A percentile compares a stretch with the other conserved stretches of the same genome.
Evolutionary conservation across 1,140 invertebrate species (phyloP).

Genomic region (Scaptomyza pallida): DNA sequence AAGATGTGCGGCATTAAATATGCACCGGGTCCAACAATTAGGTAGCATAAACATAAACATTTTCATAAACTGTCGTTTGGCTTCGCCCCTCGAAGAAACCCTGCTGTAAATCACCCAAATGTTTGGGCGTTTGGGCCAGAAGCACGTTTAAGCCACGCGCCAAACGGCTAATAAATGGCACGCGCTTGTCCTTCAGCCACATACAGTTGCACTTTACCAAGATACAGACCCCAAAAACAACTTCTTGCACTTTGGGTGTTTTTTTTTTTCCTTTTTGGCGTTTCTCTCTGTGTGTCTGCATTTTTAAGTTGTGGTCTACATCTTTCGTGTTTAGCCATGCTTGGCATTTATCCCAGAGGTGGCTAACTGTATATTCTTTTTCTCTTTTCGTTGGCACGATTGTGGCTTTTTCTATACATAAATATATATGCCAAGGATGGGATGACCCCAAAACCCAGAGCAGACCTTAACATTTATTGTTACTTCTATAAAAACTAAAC

Average conservation of each 20-base stretch:
- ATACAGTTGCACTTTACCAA: constrained; percentile 31
- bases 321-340: constrained; percentile 10
- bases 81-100: neutral
- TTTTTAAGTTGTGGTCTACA: constrained; percentile 32
- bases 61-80: constrained; percentile 18
- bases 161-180: constrained; percentile 64
- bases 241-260: neutral
- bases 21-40: constrained; percentile 25
- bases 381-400: neutral
- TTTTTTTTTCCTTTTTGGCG: constrained; percentile 1
- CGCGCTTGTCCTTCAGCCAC: constrained; percentile 25
- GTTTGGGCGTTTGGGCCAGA: constrained; percentile 6
- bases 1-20: neutral
- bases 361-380: no score
- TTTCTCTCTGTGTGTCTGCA: no score
- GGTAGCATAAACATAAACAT: constrained; percentile 21
- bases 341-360: neutral
- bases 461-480: neutral
- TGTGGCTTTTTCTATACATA: constrained; percentile 9
- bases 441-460: neutral
- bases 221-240: neutral
- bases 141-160: constrained; percentile 55
- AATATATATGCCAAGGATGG: constrained; percentile 21
- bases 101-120: neutral
- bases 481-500: neutral